Percentiles rank a stretch among this genome's conserved stretches.
phyloP scores from a whole-genome alignment of 2,888 invertebrate genomes.

The Erynnis tages region DNA sequence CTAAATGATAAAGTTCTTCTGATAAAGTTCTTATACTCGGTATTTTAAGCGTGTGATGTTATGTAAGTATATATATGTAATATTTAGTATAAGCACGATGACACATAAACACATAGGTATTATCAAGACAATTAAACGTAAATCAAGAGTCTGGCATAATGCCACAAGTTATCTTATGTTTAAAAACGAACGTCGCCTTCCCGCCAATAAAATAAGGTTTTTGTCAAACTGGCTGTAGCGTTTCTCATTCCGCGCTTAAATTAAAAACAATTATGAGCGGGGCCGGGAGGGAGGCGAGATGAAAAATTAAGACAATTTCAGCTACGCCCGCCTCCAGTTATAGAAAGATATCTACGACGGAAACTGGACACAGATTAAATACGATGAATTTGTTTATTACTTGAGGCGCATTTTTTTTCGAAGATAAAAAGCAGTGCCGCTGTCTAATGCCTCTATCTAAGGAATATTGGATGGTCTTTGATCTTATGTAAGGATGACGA shows the following conservation, averaged over 20 bases:
- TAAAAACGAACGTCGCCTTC: slow-evolving; percentile 6
- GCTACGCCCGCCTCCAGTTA: slow-evolving; percentile 45
- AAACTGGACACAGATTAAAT: slow-evolving; percentile 29
- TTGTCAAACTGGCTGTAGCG: slow-evolving; percentile 28
- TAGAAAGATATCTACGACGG: slow-evolving; percentile 27
- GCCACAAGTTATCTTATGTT: neutral
- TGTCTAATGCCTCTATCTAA: too few relatives aligned
- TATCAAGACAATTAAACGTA: neutral
- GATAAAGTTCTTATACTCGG: too few relatives aligned
- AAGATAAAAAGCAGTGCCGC: too few relatives aligned
- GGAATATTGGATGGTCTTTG: too few relatives aligned
- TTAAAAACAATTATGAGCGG: slow-evolving; percentile 77
- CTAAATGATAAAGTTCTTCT: too few relatives aligned
- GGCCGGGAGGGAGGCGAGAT: slow-evolving; percentile 54
- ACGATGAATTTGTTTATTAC: slow-evolving; percentile 28
- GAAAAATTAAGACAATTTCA: slow-evolving; percentile 80
- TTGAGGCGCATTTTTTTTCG: too few relatives aligned
- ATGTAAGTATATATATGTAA: too few relatives aligned
- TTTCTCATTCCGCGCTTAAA: slow-evolving; percentile 66
- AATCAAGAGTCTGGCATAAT: neutral
- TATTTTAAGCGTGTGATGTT: too few relatives aligned
- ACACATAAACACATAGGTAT: too few relatives aligned
- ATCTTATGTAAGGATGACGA: too few relatives aligned
- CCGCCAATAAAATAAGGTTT: slow-evolving; percentile 19
- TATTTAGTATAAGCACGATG: too few relatives aligned